Evolutionary conservation across 2,113 vertebrate species (phyloP).

Genomic region (Micromys minutus): DNA sequence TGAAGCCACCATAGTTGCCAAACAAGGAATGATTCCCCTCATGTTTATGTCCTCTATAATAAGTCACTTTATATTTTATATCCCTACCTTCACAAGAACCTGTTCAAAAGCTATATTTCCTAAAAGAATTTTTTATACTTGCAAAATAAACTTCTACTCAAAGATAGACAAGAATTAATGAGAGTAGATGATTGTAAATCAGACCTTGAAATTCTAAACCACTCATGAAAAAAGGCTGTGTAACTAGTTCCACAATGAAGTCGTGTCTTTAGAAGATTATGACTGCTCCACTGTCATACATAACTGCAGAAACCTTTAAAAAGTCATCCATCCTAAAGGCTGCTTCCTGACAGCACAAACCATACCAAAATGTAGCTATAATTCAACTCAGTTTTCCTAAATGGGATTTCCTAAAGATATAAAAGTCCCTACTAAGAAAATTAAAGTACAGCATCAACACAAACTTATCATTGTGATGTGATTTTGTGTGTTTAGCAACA

Average conservation of each 20-base stretch:
- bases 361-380: constrained; percentile 51
- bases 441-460: constrained; percentile 23
- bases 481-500: neutral
- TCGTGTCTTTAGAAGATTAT: constrained; percentile 40
- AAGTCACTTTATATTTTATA: constrained; percentile 7
- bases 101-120: neutral
- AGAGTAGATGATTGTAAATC: neutral
- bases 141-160: constrained; percentile 43
- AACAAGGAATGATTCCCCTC: neutral
- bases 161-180: constrained; percentile 50
- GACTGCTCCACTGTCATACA: constrained; percentile 30
- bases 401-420: constrained; percentile 39
- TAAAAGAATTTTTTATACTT: neutral
- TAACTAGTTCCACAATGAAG: constrained; percentile 40
- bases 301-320: constrained; percentile 55
- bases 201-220: constrained; percentile 38
- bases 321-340: constrained; percentile 51
- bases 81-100: neutral
- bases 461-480: constrained; percentile 49
- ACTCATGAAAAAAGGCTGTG: neutral
- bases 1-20: neutral
- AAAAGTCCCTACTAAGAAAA: constrained; percentile 57
- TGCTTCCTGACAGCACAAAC: constrained; percentile 21
- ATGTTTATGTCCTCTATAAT: neutral
- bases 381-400: constrained; percentile 62